Base-by-base conservation (phyloP, 2,797 vertebrate species). In the Chelon labrosus region DNA sequence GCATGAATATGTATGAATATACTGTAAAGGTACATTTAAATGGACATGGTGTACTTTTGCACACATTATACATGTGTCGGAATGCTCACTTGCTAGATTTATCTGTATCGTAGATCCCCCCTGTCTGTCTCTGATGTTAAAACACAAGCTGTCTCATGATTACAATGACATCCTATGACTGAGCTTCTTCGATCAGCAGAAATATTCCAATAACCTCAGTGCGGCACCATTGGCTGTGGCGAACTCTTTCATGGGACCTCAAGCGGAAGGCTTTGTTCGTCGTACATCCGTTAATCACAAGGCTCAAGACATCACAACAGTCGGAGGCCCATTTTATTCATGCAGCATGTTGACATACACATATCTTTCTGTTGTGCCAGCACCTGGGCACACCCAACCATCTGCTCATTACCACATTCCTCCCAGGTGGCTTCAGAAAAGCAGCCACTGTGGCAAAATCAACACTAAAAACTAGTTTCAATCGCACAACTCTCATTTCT, bases 271-370 rank as follows among this genome's bases (percentile, higher is more conserved):
- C 61, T 80, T 83, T 88, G 73, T 74, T 83, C 58, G 51, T 70
- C 55, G 47, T 55, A 62, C 68, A 77, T 79, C 75, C 77, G 73
- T 88, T 86, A 81, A 88, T 86, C 84, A 70, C 65, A 55, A 55
- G 25, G 42, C 55, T 65, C 55, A 10, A 68, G 60, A 70, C 70
- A 60, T 59, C 44, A 51, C 14, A n/a, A 64, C 70, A 70, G 75
- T 65, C 44, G 59, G 71, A 83, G 58, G 77, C 58, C 78, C 68
- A 59, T 65, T 81, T 65, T 53, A 68, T 63, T 73, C 52, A 49
- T 65, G 64, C 63, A 65, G 56, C 37, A n/a, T 63, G 70, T 69
- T 79, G 65, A 77, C 77, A 72, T 63, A 47, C 60, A 71, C 77
- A 62, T 55, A 69, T 53, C 56, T 50, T 70, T 55, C 12, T 76